Evolutionary conservation across 2,113 vertebrate species (phyloP).

Genomic region (Amblyopsis rosae): DNA sequence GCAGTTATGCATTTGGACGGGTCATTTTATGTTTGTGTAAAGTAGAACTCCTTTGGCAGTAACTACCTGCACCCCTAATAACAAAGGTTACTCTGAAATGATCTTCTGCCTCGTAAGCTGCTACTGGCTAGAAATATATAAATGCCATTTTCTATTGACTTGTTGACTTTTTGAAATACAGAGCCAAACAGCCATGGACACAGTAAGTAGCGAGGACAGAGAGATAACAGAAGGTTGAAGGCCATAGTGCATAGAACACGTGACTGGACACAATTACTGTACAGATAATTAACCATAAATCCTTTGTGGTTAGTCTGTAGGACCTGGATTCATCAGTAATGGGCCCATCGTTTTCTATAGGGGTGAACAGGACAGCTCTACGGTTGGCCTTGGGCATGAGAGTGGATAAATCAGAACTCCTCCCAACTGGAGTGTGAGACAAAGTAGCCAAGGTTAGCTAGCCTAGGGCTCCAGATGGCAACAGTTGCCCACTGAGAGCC

Average conservation of each 20-base stretch:
- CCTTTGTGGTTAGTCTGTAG: neutral
- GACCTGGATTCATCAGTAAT: slow-evolving; percentile 5
- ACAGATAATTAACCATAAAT: slow-evolving; percentile 6
- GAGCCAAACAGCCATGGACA: neutral
- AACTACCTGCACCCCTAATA: slow-evolving; percentile 17
- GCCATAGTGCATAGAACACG: neutral
- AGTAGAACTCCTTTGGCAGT: slow-evolving; percentile 31
- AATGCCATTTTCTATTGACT: neutral
- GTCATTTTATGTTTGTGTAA: slow-evolving; percentile 49
- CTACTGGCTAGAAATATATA: neutral
- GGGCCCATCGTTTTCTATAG: neutral
- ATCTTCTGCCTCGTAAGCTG: slow-evolving; percentile 4
- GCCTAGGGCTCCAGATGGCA: slow-evolving; percentile 52
- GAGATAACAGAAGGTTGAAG: neutral
- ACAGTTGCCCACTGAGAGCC: slow-evolving; percentile 32
- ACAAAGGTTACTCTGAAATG: slow-evolving; percentile 29
- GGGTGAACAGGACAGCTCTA: slow-evolving; percentile 9
- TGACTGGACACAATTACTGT: slow-evolving; percentile 1
- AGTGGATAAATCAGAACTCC: neutral
- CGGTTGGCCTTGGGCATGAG: slow-evolving; percentile 4
- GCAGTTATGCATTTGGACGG: slow-evolving; percentile 39
- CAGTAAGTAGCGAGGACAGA: neutral
- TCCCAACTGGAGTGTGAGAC: slow-evolving; percentile 1
- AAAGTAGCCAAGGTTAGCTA: slow-evolving; percentile 31
- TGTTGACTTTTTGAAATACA: neutral